A percentile compares a stretch with the other conserved stretches of the same genome.
Evolutionary conservation across 53 echinoderm and acorn worm genomes (phyloP).

Genomic region (Apostichopus leukothele): DNA sequence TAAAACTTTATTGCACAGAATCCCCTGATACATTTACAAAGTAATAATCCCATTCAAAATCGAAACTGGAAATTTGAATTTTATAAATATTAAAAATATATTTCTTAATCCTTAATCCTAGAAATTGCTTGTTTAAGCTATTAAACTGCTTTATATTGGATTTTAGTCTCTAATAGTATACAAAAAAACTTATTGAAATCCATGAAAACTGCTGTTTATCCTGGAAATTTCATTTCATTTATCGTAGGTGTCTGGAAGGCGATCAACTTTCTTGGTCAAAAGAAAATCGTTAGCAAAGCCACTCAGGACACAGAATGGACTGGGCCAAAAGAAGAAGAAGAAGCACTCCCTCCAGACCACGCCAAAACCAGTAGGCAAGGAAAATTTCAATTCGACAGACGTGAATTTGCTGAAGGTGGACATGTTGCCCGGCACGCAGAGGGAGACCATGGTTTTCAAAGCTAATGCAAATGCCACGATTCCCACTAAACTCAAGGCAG

Average conservation of each 20-base stretch:
- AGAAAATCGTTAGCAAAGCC: slow-evolving; percentile 3
- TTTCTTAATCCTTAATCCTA: too few species aligned
- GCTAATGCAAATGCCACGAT: neutral
- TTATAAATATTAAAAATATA: too few species aligned
- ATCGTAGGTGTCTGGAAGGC: slow-evolving; percentile 10
- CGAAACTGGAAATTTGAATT: too few species aligned
- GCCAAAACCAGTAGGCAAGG: slow-evolving; percentile 9
- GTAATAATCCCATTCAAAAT: too few species aligned
- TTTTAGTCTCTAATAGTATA: neutral
- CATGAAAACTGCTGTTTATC: neutral
- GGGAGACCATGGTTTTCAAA: neutral
- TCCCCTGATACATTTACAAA: too few species aligned
- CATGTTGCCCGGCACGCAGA: neutral
- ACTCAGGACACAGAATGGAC: neutral
- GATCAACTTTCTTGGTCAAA: slow-evolving; percentile 41
- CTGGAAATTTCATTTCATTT: neutral
- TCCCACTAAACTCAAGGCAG: neutral
- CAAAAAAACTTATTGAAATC: neutral
- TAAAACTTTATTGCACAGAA: too few species aligned
- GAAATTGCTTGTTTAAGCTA: too few species aligned
- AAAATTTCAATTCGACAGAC: neutral
- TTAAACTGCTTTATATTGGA: too few species aligned
- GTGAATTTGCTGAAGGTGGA: neutral
- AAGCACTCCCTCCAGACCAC: neutral
- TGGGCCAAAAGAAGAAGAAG: neutral